A percentile compares a stretch with the other conserved stretches of the same genome.
These are phyloP conservation scores for Aphelenchoides besseyi DNA, from an alignment of 1,140 invertebrate genomes.

Conservation along the genomic window DNA sequence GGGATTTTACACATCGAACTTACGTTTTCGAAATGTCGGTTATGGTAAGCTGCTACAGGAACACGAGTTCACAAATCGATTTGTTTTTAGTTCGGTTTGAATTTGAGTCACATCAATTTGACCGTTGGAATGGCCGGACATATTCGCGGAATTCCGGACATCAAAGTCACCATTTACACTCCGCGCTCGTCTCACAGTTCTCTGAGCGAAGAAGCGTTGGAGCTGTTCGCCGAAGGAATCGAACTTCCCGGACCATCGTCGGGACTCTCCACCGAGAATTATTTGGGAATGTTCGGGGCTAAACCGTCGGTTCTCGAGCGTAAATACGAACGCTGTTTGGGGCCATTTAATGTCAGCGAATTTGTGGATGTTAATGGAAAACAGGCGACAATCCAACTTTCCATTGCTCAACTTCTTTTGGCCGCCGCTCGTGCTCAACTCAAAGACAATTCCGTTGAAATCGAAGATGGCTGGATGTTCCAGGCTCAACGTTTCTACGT, in stretches of 20 bases:
- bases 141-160: conserved; percentile 17
- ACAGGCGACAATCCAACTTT: conserved; percentile 15
- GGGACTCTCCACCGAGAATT: conserved; percentile 14
- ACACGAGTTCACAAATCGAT: conserved; percentile 11
- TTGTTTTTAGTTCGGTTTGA: conserved; percentile 15
- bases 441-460: background rate
- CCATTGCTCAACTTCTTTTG: conserved; percentile 12
- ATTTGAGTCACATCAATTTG: conserved; percentile 19
- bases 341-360: conserved; percentile 10
- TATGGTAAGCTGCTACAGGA: too few relatives aligned
- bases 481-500: conserved; percentile 5
- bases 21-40: conserved; percentile 11
- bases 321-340: background rate
- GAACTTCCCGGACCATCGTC: background rate
- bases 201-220: conserved; percentile 1
- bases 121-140: conserved; percentile 7
- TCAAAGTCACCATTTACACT: conserved; percentile 10
- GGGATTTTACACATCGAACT: background rate
- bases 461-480: conserved; percentile 16
- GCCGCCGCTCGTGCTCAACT: background rate
- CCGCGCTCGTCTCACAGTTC: background rate
- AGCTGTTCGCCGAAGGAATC: background rate
- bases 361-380: conserved; percentile 19
- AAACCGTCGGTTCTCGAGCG: background rate
- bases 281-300: conserved; percentile 9